A percentile compares a stretch with the other conserved stretches of the same genome.
Conservation (phyloP, 1,140 invertebrate genomes). For the Gonatopus flavifemur region DNA sequence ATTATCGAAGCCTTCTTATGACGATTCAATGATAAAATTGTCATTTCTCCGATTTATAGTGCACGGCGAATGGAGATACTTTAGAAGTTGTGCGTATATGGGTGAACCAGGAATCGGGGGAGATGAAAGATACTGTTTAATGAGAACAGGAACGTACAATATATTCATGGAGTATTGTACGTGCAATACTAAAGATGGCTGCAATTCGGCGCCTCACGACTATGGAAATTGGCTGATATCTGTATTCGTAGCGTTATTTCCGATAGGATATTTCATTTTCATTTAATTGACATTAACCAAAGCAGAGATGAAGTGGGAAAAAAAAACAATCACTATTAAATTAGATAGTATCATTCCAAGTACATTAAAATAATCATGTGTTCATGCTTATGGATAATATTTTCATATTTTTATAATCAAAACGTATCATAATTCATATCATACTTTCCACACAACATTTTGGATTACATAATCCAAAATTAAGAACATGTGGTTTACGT, state of each 20-base stretch:
- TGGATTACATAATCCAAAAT: too few relatives aligned
- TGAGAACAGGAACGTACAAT: slow-evolving; percentile 89
- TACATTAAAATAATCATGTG: too few relatives aligned
- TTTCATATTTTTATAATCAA: too few relatives aligned
- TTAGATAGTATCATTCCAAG: too few relatives aligned
- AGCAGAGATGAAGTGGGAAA: too few relatives aligned
- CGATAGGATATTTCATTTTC: too few relatives aligned
- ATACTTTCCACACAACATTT: too few relatives aligned
- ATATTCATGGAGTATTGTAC: slow-evolving; percentile 94
- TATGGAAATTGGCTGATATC: slow-evolving; percentile 19
- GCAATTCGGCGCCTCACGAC: slow-evolving; percentile 65
- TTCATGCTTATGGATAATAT: too few relatives aligned
- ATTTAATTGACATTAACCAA: background rate
- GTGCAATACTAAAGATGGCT: slow-evolving; percentile 90
- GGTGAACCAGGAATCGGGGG: slow-evolving; percentile 87
- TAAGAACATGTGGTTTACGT: too few relatives aligned
- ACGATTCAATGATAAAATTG: slow-evolving; percentile 2
- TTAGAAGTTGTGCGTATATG: slow-evolving; percentile 84
- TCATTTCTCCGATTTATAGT: slow-evolving; percentile 62
- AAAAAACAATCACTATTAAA: too few relatives aligned
- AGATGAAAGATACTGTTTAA: slow-evolving; percentile 87
- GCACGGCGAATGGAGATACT: slow-evolving; percentile 87
- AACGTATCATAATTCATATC: too few relatives aligned
- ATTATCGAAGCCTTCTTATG: slow-evolving; percentile 5
- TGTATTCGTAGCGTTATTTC: too few relatives aligned